Conservation (phyloP, 2,888 invertebrate species). For the Nephrotoma flavescens region DNA sequence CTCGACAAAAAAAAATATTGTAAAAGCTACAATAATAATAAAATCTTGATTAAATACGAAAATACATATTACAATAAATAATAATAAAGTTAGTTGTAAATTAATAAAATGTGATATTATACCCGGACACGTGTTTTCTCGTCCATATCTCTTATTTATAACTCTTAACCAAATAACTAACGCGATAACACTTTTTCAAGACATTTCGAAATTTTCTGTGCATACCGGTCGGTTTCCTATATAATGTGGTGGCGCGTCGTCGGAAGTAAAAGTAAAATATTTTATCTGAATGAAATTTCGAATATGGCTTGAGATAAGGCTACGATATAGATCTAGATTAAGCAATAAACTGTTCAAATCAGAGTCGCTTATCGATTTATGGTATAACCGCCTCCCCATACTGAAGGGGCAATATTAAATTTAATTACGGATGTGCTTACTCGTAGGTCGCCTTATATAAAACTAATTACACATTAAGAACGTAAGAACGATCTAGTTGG, state of each 20-base stretch:
- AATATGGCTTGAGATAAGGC: no score
- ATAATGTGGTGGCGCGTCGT: neutral
- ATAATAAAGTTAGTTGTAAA: neutral
- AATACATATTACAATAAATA: neutral
- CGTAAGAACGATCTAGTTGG: no score
- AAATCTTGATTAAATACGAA: neutral
- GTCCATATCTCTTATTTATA: neutral
- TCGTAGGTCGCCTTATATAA: no score
- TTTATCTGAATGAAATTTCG: no score
- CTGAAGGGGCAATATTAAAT: no score
- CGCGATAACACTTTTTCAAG: neutral
- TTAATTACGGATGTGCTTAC: no score
- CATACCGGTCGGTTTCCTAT: no score
- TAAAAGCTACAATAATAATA: neutral
- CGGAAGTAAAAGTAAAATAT: neutral
- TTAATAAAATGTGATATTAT: neutral
- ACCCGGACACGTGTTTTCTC: neutral
- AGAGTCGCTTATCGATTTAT: no score
- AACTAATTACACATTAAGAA: no score
- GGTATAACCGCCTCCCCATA: no score
- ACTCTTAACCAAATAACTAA: neutral
- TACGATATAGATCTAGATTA: no score
- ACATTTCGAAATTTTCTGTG: neutral
- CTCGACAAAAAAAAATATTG: neutral
- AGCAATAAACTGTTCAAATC: no score